Conservation (phyloP, 2,888 invertebrate genomes). For the Hydraecia micacea region DNA sequence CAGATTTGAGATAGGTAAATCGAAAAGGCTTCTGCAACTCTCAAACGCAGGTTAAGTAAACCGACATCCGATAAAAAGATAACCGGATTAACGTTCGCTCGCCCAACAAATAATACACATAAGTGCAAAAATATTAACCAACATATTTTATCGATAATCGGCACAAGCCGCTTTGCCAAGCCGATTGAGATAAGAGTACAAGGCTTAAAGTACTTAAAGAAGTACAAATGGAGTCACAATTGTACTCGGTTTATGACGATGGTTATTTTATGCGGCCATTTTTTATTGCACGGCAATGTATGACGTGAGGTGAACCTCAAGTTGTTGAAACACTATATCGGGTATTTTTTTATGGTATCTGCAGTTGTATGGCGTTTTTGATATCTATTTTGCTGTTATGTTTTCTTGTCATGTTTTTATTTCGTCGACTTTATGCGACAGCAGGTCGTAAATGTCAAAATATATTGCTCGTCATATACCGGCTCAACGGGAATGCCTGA, state of each 20-base stretch:
- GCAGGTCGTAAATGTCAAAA: constrained; percentile 27
- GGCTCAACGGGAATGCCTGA: not conserved
- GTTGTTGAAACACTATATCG: constrained; percentile 64
- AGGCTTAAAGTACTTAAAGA: constrained; percentile 69
- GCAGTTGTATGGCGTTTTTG: constrained; percentile 49
- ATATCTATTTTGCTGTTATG: constrained; percentile 37
- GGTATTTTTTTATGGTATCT: constrained; percentile 47
- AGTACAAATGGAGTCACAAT: constrained; percentile 76
- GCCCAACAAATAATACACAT: constrained; percentile 34
- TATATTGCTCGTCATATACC: not conserved
- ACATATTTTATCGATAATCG: constrained; percentile 58
- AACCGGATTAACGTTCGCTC: constrained; percentile 30
- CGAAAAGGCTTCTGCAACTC: not conserved
- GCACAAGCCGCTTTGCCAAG: constrained; percentile 65
- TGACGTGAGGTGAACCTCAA: constrained; percentile 60
- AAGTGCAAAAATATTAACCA: constrained; percentile 55
- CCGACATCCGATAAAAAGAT: constrained; percentile 34
- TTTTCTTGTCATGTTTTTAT: constrained; percentile 46
- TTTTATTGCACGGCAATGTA: constrained; percentile 70
- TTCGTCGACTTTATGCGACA: constrained; percentile 25
- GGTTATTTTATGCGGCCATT: constrained; percentile 75
- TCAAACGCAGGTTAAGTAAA: constrained; percentile 11
- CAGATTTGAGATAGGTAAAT: constrained; percentile 6
- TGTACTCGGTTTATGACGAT: constrained; percentile 73
- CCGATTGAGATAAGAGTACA: constrained; percentile 70